Evolutionary conservation across 2,888 invertebrate genomes (phyloP).

Genomic region (Drosophila mimetica): DNA sequence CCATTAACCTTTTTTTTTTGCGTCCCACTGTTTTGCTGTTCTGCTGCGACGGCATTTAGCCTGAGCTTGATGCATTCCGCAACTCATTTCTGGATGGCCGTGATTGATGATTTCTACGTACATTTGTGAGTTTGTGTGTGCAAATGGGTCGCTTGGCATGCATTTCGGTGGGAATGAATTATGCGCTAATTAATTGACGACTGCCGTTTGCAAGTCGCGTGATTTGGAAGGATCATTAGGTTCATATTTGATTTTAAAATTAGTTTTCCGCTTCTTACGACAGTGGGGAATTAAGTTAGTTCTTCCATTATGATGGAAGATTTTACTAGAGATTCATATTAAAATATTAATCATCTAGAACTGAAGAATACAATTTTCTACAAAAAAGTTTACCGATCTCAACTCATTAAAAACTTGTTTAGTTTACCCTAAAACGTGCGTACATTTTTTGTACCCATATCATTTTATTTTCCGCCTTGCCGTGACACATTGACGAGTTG

Average conservation of each 20-base stretch:
- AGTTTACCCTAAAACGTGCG: background rate
- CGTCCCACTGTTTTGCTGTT: conserved; percentile 6
- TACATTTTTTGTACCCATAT: background rate
- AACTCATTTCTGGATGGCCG: conserved; percentile 49
- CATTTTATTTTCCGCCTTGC: conserved; percentile 4
- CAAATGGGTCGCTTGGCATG: conserved; percentile 60
- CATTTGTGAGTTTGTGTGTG: conserved; percentile 22
- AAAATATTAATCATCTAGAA: too few relatives aligned
- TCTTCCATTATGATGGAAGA: too few relatives aligned
- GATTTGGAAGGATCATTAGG: conserved; percentile 52
- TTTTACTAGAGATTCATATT: too few relatives aligned
- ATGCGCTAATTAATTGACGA: conserved; percentile 66
- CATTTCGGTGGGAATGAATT: conserved; percentile 35
- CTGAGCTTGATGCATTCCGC: conserved; percentile 45
- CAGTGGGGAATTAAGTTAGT: background rate
- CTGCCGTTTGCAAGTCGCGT: conserved; percentile 25
- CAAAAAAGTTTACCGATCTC: too few relatives aligned
- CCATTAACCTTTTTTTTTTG: conserved; percentile 68
- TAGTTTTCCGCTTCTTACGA: conserved; percentile 6
- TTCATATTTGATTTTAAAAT: conserved; percentile 33
- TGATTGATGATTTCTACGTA: conserved; percentile 63
- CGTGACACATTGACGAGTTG: conserved; percentile 47
- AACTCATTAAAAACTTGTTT: background rate
- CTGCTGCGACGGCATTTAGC: conserved; percentile 26
- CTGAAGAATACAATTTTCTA: too few relatives aligned